Base-by-base conservation (phyloP, 1,140 invertebrate species). In the Lordiphosa clarofinis region DNA sequence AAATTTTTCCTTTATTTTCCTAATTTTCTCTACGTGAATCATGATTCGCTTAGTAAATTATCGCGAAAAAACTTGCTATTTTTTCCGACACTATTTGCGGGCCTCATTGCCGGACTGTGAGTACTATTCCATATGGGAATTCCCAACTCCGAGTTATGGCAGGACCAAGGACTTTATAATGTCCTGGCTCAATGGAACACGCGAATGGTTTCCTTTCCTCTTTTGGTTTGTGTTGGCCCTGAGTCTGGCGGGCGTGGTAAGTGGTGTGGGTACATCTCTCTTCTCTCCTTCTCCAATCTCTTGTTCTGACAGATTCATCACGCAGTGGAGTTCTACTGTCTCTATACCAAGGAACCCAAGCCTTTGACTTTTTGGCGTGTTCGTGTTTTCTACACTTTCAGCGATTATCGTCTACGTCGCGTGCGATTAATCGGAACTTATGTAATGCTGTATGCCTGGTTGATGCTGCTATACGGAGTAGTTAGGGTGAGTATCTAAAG, bases 291-390 rank as follows among this genome's bases (percentile, higher is more conserved):
- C 19, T 13, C 2, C 3, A 15, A 4, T n/a, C 9, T 28, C 24
- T 10, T 44, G 15, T 21, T 10, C 0, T 8, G 5, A 2, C 5
- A 44, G 42, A 1, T n/a, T 1, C 9, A 44, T 15, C 6, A 15
- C 10, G 11, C n/a, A 3, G 0, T 9, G 9, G 9, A 44, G 5
- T 44, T 44, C 3, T 19, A 19, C 19, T 15, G 19, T 28, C 4
- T 44, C 2, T 44, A 19, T 44, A 21, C 3, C 21, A n/a, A 44
- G 2, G 8, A 8, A 28, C 4, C 24, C 4, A 28, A 28, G 5
- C 19, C 42, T 44, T 19, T 44, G 8, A 4, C 42, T 3, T 21
- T 44, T 13, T 44, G 42, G 42, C 42, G 42, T n/a, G 4, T 8
- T 4, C 42, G 19, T 3, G 8, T 9, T 11, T 28, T 44, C 21